Evolutionary conservation across 2,797 vertebrate species (phyloP).

Genomic region (Phalloptychus januarius): DNA sequence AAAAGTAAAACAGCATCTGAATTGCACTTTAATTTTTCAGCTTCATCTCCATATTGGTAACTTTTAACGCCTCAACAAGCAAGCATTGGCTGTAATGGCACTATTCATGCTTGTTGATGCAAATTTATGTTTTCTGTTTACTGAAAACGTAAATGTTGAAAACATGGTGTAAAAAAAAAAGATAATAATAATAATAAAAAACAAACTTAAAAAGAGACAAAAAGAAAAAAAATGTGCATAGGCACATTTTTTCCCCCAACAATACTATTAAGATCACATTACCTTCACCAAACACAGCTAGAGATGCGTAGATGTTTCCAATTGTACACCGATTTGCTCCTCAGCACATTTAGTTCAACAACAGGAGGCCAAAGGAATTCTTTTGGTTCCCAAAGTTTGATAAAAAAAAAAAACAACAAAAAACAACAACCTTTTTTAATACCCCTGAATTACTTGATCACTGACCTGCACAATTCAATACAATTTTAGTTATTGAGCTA

Average conservation of each 20-base stretch:
- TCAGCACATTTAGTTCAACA: slow-evolving; percentile 80
- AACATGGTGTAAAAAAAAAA: slow-evolving; percentile 74
- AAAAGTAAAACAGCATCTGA: slow-evolving; percentile 76
- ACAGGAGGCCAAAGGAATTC: slow-evolving; percentile 80
- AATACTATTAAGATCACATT: slow-evolving; percentile 87
- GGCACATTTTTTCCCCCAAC: slow-evolving; percentile 82
- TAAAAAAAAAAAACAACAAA: slow-evolving; percentile 44
- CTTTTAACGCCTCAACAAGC: slow-evolving; percentile 88
- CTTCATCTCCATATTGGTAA: slow-evolving; percentile 80
- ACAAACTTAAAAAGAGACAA: slow-evolving; percentile 59
- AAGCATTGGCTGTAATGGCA: slow-evolving; percentile 69
- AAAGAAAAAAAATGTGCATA: slow-evolving; percentile 73
- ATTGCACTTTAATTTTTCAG: slow-evolving; percentile 83
- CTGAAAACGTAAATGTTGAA: slow-evolving; percentile 91
- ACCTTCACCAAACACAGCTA: slow-evolving; percentile 85
- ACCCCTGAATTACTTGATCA: slow-evolving; percentile 93
- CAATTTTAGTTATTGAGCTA: slow-evolving; percentile 87
- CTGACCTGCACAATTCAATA: slow-evolving; percentile 95
- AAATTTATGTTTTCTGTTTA: slow-evolving; percentile 91
- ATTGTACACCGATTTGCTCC: slow-evolving; percentile 73
- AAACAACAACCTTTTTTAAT: slow-evolving; percentile 68
- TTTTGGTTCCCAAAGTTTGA: slow-evolving; percentile 85
- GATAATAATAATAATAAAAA: slow-evolving; percentile 65
- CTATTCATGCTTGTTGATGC: slow-evolving; percentile 84
- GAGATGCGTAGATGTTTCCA: slow-evolving; percentile 74